Percentiles rank a stretch among this genome's conserved stretches.
Evolutionary conservation across 23 tunicate species (phyloP).

Genomic region (Phallusia fumigata): DNA sequence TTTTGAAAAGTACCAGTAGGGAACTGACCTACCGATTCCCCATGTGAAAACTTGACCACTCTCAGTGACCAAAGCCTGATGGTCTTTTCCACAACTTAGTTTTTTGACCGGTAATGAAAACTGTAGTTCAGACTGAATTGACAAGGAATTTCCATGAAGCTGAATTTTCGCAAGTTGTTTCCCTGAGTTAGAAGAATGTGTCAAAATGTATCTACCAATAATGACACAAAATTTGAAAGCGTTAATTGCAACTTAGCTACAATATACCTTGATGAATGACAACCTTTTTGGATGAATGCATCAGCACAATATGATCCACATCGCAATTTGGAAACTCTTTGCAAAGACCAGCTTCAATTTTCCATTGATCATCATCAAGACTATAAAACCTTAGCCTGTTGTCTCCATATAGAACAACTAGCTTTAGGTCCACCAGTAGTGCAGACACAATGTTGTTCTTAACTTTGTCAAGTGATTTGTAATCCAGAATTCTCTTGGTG

Average conservation of each 20-base stretch:
- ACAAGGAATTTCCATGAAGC: too few relatives aligned
- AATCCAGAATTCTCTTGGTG: not conserved
- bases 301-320: too few relatives aligned
- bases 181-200: too few relatives aligned
- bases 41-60: conserved; percentile 53
- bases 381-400: not conserved
- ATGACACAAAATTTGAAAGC: too few relatives aligned
- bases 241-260: too few relatives aligned
- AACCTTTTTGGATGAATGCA: too few relatives aligned
- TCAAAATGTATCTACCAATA: too few relatives aligned
- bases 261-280: too few relatives aligned
- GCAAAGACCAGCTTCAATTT: too few relatives aligned
- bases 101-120: conserved; percentile 17
- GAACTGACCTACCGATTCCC: conserved; percentile 72
- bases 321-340: too few relatives aligned
- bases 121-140: not conserved
- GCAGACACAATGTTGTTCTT: not conserved
- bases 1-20: not conserved
- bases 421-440: not conserved
- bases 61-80: conserved; percentile 28
- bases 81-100: conserved; percentile 64
- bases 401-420: not conserved
- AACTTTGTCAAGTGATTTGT: not conserved
- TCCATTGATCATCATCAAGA: not conserved
- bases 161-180: too few relatives aligned